Evolutionary conservation across 2,797 vertebrate genomes (phyloP), one percentile per base, ranked within the genome.

Genomic region (Paedocypris micromegethes): DNA sequence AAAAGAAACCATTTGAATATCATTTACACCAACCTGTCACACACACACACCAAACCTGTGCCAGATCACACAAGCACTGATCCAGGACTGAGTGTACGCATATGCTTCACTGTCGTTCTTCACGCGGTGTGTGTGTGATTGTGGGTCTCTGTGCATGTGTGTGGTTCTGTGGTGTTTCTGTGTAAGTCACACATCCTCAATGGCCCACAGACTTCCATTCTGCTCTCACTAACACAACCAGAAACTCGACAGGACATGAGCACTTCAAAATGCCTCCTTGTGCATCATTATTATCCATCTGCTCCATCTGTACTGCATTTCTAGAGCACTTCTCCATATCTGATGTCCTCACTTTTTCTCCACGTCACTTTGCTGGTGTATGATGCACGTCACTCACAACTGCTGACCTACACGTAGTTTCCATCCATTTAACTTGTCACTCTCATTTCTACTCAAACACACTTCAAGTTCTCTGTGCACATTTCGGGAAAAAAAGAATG

Each of bases 341-440:
- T n/a, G 41, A 45, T 60, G 42, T 56, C 54, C 52, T 55, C 46
- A 62, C 41, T 51, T 72, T 7, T 54, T 46, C 41, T 37, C 8
- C 4, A n/a, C 55, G 63, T 68, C 79, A 75, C 68, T 73, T 75
- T 72, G 65, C 51, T 75, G 75, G 60, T 80, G 78, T 79, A 84
- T 82, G 59, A 53, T 6, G 76, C 78, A 76, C 76, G 79, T 80
- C 74, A 58, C 61, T 80, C 74, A 58, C 61, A 52, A 8, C 8
- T 47, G 40, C 66, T 67, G 58, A 72, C 9, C 77, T 66, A 66
- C 40, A 51, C 39, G 5, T 51, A 23, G n/a, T 49, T 37, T 51
- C 38, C 23, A 62, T 8, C 47, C 23, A 8, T 62, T 62, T 42
- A 42, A 41, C 47, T 23, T 50, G 47, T 50, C 38, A 3, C 47